These are phyloP conservation scores for Lamellibrachia luymesi DNA, from an alignment of 1,140 invertebrate genomes.

Conservation along the genomic window DNA sequence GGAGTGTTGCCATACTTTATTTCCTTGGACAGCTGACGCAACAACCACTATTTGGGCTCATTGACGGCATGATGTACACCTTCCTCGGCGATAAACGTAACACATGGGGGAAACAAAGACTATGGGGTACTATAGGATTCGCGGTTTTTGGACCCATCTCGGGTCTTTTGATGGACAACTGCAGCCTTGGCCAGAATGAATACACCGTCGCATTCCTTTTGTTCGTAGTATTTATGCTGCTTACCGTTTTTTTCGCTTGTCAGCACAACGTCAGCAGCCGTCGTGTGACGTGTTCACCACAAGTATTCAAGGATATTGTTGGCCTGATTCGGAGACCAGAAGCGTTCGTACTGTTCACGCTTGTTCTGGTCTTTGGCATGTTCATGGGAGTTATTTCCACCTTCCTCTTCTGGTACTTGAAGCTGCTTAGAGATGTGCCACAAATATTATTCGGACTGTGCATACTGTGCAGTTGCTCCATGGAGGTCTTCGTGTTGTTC, in stretches of 20 bases:
- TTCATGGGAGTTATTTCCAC: constrained; percentile 86
- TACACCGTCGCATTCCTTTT: constrained; percentile 26
- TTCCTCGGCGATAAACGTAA: constrained; percentile 33
- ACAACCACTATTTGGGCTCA: constrained; percentile 32
- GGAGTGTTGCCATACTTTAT: constrained; percentile 34
- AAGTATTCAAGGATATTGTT: neutral
- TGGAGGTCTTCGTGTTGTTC: constrained; percentile 79
- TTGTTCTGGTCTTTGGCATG: constrained; percentile 79
- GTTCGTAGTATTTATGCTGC: constrained; percentile 42
- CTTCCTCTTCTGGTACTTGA: constrained; percentile 82
- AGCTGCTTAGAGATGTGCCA: constrained; percentile 69
- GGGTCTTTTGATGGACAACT: constrained; percentile 42
- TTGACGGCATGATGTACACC: constrained; percentile 36
- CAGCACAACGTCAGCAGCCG: neutral
- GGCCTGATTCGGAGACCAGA: neutral
- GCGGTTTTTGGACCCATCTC: constrained; percentile 39
- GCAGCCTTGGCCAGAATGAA: constrained; percentile 15
- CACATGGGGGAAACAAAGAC: constrained; percentile 75
- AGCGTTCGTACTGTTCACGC: constrained; percentile 61
- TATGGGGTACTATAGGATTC: constrained; percentile 52
- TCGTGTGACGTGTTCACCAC: neutral
- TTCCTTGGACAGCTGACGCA: constrained; percentile 30
- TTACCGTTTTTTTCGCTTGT: constrained; percentile 31
- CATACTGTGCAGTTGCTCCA: constrained; percentile 76
- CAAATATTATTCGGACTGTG: constrained; percentile 80